Conservation (phyloP, 2,888 invertebrate genomes). For the Priocnemis perturbator region DNA sequence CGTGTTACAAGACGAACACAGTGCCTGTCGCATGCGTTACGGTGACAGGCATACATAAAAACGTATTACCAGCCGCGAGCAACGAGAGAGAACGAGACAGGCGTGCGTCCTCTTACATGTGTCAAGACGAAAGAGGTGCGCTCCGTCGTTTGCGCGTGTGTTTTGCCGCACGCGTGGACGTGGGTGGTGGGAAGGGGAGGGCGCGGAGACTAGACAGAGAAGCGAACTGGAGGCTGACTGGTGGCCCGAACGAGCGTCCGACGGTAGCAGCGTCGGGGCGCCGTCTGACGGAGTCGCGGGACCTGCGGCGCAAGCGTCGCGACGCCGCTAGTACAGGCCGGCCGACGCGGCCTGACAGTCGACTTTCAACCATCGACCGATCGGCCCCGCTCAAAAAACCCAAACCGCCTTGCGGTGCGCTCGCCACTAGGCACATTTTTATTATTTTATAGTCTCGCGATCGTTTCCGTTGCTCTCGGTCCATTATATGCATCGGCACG, state of each 20-base stretch:
- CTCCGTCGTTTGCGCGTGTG: neutral
- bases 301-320: slow-evolving; percentile 66
- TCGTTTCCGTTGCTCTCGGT: no score
- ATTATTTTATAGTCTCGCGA: no score
- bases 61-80: no score
- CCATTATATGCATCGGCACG: no score
- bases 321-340: slow-evolving; percentile 52
- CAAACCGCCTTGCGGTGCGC: no score
- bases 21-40: no score
- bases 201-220: slow-evolving; percentile 1
- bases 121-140: no score
- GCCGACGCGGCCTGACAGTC: slow-evolving; percentile 60
- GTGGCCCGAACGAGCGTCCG: slow-evolving; percentile 62
- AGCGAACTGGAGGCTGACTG: slow-evolving; percentile 63
- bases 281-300: slow-evolving; percentile 57
- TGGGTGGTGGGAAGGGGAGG: neutral
- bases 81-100: no score
- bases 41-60: no score
- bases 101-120: no score
- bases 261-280: slow-evolving; percentile 61
- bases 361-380: slow-evolving; percentile 68
- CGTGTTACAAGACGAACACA: no score
- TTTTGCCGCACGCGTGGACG: neutral
- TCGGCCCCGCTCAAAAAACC: slow-evolving; percentile 24
- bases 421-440: no score